Evolutionary conservation across 2,888 invertebrate genomes (phyloP).

Genomic region (Ornithoptera alexandrae): DNA sequence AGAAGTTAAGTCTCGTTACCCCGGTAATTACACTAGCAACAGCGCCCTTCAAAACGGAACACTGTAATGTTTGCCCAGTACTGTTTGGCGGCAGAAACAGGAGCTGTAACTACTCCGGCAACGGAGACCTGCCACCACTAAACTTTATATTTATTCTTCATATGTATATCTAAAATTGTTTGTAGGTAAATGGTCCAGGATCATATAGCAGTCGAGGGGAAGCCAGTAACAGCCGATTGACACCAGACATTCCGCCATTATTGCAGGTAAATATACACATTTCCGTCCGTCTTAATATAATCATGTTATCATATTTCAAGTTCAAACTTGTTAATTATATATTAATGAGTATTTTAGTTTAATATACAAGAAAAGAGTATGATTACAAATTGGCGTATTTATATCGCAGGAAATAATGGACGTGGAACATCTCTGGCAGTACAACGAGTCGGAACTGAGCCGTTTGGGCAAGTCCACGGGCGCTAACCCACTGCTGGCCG

Average conservation of each 20-base stretch:
- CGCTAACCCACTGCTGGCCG: conserved; percentile 69
- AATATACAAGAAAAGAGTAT: not conserved
- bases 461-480: conserved; percentile 78
- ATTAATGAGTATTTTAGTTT: too few species aligned
- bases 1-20: too few species aligned
- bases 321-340: not conserved
- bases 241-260: conserved; percentile 82
- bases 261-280: conserved; percentile 77
- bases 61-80: too few species aligned
- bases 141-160: too few species aligned
- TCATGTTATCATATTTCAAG: not conserved
- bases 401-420: conserved; percentile 93
- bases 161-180: not conserved
- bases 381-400: not conserved
- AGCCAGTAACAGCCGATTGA: conserved; percentile 66
- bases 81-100: too few species aligned
- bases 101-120: too few species aligned
- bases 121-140: too few species aligned
- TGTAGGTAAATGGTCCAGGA: conserved; percentile 72
- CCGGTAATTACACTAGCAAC: too few species aligned
- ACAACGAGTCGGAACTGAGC: conserved; percentile 90
- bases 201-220: conserved; percentile 73
- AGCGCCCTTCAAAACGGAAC: too few species aligned
- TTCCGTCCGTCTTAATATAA: not conserved
- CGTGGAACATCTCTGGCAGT: conserved; percentile 97